Evolutionary conservation across 2,113 vertebrate species (phyloP), one percentile per base, ranked within the genome.

Genomic region (Procavia capensis): DNA sequence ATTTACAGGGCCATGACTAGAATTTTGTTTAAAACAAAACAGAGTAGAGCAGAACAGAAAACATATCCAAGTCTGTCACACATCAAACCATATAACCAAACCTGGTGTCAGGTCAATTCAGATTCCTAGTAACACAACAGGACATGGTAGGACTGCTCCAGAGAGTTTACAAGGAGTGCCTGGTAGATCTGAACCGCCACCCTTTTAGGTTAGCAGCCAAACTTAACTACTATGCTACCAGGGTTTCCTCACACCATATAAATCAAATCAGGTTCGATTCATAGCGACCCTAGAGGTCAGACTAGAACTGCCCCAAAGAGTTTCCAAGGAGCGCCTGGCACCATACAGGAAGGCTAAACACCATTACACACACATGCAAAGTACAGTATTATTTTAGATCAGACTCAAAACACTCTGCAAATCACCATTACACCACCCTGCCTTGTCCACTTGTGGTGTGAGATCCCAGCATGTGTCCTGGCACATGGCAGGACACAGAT

Each of bases 21-120:
- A 93, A 74, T 36, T 61, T 6, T 34, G 22, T 88, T 95, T 63
- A 93, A 95, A 86, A 47, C 27, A 85, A 95, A 95, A 93, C 27
- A 94, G 61, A 82, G 2, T n/a, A 34, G 43, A 83, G 57, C 9
- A 75, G 66, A 63, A 59, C 36, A 31, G 50, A 86, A 91, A 89
- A 80, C n/a, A 54, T n/a, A 81, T 34, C 64, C 34, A 41, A 88
- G 68, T 17, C 43, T 20, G 61, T 39, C 54, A 85, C 34, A 50
- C 6, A 47, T 3, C 31, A 68, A 68, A 34, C 64, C 64, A 34
- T n/a, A 34, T 17, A 64, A n/a, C n/a, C 63, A 64, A 64, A 22
- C 9, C n/a, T n/a, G 31, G 31, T 17, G 16, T 3, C 6, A 17
- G 16, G 64, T 19, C 31, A 68, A n/a, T 34, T 34, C 31, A 9